phyloP scores from a whole-genome alignment of 2,888 invertebrate genomes.

The Nephrotoma appendiculata region DNA sequence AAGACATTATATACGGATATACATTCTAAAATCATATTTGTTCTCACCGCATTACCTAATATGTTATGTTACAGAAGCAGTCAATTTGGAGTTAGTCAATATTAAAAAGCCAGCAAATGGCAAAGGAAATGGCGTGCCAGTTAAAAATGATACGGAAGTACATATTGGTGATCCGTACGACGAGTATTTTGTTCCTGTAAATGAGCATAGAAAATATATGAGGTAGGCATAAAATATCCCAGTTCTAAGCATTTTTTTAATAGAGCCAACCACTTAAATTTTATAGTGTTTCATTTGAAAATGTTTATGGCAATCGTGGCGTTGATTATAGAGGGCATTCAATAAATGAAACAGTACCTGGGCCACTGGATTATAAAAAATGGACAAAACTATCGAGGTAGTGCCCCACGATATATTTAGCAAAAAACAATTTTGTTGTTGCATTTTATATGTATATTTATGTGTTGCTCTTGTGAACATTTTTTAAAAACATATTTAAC shows the following conservation, averaged over 20 bases:
- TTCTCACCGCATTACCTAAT: neutral
- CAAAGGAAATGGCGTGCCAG: slow-evolving; percentile 37
- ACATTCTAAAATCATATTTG: neutral
- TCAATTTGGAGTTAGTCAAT: slow-evolving; percentile 66
- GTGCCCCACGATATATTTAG: slow-evolving; percentile 14
- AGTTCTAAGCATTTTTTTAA: neutral
- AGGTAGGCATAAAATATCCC: slow-evolving; percentile 37
- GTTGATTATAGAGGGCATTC: slow-evolving; percentile 34
- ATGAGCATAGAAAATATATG: slow-evolving; percentile 72
- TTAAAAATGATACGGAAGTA: slow-evolving; percentile 50
- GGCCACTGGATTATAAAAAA: slow-evolving; percentile 42
- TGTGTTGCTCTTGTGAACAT: neutral
- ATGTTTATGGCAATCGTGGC: slow-evolving; percentile 15
- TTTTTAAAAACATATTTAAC: neutral
- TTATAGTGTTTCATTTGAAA: slow-evolving; percentile 15
- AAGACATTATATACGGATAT: neutral
- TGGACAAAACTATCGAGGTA: slow-evolving; percentile 41
- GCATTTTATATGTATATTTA: neutral
- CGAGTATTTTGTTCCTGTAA: slow-evolving; percentile 73
- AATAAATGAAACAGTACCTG: slow-evolving; percentile 38
- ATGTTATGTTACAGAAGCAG: slow-evolving; percentile 41
- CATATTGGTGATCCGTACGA: slow-evolving; percentile 59
- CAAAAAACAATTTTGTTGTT: neutral
- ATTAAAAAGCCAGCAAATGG: slow-evolving; percentile 42
- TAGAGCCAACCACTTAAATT: neutral